A percentile compares a stretch with the other conserved stretches of the same genome.
These are phyloP conservation scores for Brachynemurus nebulosus DNA, from an alignment of 2,888 invertebrate species.

Conservation along the genomic window DNA sequence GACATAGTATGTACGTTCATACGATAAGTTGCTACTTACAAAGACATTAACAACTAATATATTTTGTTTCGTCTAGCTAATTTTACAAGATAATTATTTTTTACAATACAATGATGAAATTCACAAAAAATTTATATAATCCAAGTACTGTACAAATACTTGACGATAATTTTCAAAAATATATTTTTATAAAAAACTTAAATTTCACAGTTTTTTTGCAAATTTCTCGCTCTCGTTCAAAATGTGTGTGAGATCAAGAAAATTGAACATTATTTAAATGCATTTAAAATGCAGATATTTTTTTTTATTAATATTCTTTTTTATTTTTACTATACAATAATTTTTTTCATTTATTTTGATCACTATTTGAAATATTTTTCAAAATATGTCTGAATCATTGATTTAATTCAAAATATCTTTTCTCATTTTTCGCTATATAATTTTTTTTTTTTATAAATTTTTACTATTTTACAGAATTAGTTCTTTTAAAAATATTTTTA, in stretches of 20 bases:
- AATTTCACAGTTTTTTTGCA: constrained; percentile 1
- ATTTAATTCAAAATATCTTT: too few relatives aligned
- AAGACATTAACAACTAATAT: constrained; percentile 35
- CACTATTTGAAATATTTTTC: constrained; percentile 3
- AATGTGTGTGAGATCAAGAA: neutral
- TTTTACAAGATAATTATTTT: constrained; percentile 7
- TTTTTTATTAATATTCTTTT: constrained; percentile 2
- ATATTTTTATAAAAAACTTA: constrained; percentile 7
- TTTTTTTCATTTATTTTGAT: neutral
- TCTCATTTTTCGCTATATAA: too few relatives aligned
- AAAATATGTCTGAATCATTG: constrained; percentile 3
- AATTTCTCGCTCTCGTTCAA: neutral
- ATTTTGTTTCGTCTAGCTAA: constrained; percentile 11
- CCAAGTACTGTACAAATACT: neutral
- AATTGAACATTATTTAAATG: too few relatives aligned
- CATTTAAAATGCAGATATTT: too few relatives aligned
- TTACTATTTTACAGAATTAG: constrained; percentile 3
- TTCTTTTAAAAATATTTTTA: neutral
- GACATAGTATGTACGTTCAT: constrained; percentile 26
- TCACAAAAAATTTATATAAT: neutral
- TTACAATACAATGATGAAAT: constrained; percentile 7
- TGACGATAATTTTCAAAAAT: constrained; percentile 4
- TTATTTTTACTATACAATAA: constrained; percentile 2
- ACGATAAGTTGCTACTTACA: constrained; percentile 37
- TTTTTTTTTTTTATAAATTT: constrained; percentile 3